Percentiles rank a stretch among this genome's conserved stretches.
phyloP scores from a whole-genome alignment of 2,797 vertebrate species.

The Poecile montanus region DNA sequence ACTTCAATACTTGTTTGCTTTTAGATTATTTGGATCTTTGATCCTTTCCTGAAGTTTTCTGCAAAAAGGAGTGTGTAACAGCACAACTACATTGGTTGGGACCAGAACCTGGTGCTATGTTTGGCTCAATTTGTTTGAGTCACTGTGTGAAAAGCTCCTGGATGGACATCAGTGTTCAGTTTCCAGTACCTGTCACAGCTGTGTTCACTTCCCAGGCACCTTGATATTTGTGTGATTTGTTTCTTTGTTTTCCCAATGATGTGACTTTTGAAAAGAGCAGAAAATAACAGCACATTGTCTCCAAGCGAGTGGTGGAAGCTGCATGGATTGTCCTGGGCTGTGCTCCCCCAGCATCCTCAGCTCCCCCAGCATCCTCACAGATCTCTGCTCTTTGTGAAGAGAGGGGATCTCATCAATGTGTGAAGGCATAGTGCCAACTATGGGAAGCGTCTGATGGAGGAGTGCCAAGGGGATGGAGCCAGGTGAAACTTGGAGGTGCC shows the following conservation, averaged over 20 bases:
- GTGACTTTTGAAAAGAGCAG: fast-evolving
- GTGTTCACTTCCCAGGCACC: background rate
- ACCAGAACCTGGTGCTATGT: background rate
- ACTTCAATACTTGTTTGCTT: background rate
- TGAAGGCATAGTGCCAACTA: background rate
- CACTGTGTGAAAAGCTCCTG: background rate
- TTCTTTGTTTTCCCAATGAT: background rate
- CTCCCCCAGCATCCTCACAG: background rate
- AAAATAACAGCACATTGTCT: background rate
- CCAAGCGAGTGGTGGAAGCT: background rate
- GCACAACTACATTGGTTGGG: background rate
- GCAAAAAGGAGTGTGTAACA: background rate
- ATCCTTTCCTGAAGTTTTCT: background rate
- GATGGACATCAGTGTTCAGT: background rate
- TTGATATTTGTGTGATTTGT: background rate
- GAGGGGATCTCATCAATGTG: background rate
- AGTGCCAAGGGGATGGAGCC: background rate
- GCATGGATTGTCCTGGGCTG: background rate
- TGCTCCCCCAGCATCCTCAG: background rate
- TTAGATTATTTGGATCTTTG: background rate
- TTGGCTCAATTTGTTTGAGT: background rate
- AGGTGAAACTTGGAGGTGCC: too few relatives aligned
- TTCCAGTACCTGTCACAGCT: background rate
- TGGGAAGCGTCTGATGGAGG: background rate
- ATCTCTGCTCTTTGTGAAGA: too few relatives aligned